Percentiles rank a stretch among this genome's conserved stretches.
Conservation (phyloP, 2,888 invertebrate species). For the Ceramica pisi region DNA sequence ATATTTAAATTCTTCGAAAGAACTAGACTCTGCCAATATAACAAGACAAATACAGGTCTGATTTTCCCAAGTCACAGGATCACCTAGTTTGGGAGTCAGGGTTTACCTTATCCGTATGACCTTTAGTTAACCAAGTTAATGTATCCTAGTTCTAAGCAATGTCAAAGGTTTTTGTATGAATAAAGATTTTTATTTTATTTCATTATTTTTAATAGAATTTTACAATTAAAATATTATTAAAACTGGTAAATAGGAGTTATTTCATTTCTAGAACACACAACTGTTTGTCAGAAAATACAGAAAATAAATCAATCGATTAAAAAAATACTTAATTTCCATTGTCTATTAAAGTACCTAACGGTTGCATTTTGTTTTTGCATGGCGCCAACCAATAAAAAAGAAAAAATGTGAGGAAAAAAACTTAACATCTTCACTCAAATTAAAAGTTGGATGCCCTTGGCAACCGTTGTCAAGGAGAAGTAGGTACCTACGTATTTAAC, state of each 20-base stretch:
- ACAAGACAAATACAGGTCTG: too few species aligned
- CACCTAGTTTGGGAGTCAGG: too few species aligned
- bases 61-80: too few species aligned
- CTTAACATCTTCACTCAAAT: slow-evolving; percentile 29
- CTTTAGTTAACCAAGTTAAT: too few species aligned
- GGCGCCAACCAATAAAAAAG: slow-evolving; percentile 10
- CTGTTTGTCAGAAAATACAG: background rate
- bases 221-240: background rate
- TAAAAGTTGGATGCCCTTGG: slow-evolving; percentile 50
- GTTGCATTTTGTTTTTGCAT: slow-evolving; percentile 7
- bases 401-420: slow-evolving; percentile 33
- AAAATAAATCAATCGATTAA: background rate
- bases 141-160: too few species aligned
- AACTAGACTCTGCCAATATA: background rate
- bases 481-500: slow-evolving; percentile 31
- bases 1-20: background rate
- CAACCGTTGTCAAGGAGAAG: slow-evolving; percentile 47
- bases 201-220: too few species aligned
- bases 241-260: background rate
- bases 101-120: too few species aligned
- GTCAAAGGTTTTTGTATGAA: too few species aligned
- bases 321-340: background rate
- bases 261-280: background rate
- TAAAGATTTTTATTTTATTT: too few species aligned
- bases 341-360: background rate